Evolutionary conservation across 1,140 invertebrate species (phyloP).

Genomic region (Drosophila sechellia): DNA sequence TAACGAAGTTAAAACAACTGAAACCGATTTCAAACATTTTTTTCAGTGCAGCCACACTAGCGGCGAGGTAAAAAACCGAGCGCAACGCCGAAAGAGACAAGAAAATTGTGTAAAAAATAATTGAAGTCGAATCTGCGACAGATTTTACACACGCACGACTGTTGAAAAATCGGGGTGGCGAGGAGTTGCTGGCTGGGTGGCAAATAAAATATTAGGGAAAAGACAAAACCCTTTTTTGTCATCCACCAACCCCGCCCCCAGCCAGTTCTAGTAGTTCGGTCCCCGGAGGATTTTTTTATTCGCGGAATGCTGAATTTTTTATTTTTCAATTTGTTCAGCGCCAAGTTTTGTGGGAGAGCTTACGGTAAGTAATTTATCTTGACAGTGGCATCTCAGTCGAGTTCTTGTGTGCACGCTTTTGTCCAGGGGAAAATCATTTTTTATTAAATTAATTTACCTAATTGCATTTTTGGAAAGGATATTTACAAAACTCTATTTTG

Average conservation of each 20-base stretch:
- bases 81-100: conserved; percentile 59
- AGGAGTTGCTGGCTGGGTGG: conserved; percentile 2
- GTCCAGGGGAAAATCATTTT: conserved; percentile 36
- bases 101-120: conserved; percentile 80
- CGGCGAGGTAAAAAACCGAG: conserved; percentile 33
- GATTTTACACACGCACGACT: conserved; percentile 67
- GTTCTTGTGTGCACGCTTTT: conserved; percentile 15
- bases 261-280: conserved; percentile 11
- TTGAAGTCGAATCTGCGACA: conserved; percentile 75
- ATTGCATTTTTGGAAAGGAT: conserved; percentile 29
- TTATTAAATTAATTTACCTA: conserved; percentile 34
- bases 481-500: too few relatives aligned
- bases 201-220: conserved; percentile 63
- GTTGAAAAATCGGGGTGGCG: background rate
- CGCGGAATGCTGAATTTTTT: conserved; percentile 33
- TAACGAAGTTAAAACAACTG: background rate
- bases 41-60: conserved; percentile 21
- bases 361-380: conserved; percentile 80
- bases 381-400: conserved; percentile 32
- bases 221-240: conserved; percentile 65
- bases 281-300: conserved; percentile 38
- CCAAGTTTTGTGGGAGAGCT: conserved; percentile 54
- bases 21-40: background rate
- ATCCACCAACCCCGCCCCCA: conserved; percentile 6
- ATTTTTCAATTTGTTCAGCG: conserved; percentile 65